Percentiles rank a stretch among this genome's conserved stretches.
phyloP scores from a whole-genome alignment of 2,113 vertebrate genomes.

The Morone chrysops region DNA sequence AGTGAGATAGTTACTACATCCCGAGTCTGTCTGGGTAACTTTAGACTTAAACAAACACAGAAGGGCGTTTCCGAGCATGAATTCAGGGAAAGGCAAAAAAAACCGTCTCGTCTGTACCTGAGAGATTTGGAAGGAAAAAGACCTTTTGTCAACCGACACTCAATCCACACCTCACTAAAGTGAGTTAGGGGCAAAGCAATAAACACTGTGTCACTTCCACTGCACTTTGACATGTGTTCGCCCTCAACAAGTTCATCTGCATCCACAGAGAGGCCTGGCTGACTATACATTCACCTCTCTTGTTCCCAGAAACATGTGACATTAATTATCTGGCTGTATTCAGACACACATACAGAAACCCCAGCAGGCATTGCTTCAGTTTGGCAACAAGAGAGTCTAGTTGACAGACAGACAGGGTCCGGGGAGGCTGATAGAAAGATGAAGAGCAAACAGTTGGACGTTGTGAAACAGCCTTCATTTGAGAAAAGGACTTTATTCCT shows the following conservation, averaged over 20 bases:
- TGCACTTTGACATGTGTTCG: constrained; percentile 44
- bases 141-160: constrained; percentile 50
- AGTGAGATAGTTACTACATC: constrained; percentile 2
- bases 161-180: constrained; percentile 48
- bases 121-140: constrained; percentile 54
- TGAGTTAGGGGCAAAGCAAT: constrained; percentile 66
- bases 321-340: constrained; percentile 48
- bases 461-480: constrained; percentile 10
- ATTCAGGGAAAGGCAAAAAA: background rate
- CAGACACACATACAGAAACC: constrained; percentile 52
- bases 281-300: background rate
- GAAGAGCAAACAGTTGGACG: constrained; percentile 40
- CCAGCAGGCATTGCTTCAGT: constrained; percentile 30
- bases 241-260: constrained; percentile 46
- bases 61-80: constrained; percentile 5
- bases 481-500: constrained; percentile 25
- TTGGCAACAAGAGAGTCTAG: background rate
- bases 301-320: constrained; percentile 50
- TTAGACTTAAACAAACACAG: constrained; percentile 30
- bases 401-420: constrained; percentile 29
- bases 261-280: background rate
- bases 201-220: constrained; percentile 68
- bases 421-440: constrained; percentile 17
- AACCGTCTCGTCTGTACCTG: constrained; percentile 37
- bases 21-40: constrained; percentile 21